A percentile compares a stretch with the other conserved stretches of the same genome.
These are phyloP conservation scores for Rotaria macrura DNA, from an alignment of 2,888 invertebrate genomes.

Conservation along the genomic window DNA sequence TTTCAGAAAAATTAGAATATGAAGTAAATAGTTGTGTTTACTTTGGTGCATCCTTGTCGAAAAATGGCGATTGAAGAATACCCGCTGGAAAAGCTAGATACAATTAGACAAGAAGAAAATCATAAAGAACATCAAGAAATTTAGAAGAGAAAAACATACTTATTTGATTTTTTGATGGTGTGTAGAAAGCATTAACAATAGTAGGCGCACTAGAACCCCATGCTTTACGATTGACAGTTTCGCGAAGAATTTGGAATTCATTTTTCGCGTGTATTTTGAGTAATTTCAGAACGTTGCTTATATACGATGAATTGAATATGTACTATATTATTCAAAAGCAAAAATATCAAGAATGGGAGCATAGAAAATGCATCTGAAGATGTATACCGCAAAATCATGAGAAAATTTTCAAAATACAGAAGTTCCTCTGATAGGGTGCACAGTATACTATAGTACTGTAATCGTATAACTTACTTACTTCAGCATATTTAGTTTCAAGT, in stretches of 20 bases:
- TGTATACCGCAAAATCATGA: too few relatives aligned
- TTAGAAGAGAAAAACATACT: constrained; percentile 54
- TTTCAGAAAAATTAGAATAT: background rate
- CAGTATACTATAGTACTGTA: too few relatives aligned
- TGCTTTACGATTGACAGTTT: constrained; percentile 24
- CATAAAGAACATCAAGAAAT: too few relatives aligned
- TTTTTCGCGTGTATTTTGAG: background rate
- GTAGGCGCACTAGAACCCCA: constrained; percentile 35
- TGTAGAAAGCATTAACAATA: constrained; percentile 79
- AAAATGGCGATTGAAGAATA: constrained; percentile 43
- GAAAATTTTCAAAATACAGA: too few relatives aligned
- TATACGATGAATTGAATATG: constrained; percentile 20
- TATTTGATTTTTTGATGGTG: constrained; percentile 80
- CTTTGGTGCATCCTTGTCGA: constrained; percentile 40
- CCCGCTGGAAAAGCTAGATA: constrained; percentile 42
- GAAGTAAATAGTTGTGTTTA: constrained; percentile 36
- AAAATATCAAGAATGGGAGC: too few relatives aligned
- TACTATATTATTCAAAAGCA: constrained; percentile 2
- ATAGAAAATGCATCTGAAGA: too few relatives aligned
- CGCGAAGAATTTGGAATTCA: constrained; percentile 6
- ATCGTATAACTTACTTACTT: too few relatives aligned
- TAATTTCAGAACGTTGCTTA: constrained; percentile 19
- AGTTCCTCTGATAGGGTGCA: too few relatives aligned
- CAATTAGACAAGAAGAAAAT: background rate
- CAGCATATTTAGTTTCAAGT: background rate